These are phyloP conservation scores for Grallaria varia DNA, from an alignment of 2,113 vertebrate species.

Conservation along the genomic window DNA sequence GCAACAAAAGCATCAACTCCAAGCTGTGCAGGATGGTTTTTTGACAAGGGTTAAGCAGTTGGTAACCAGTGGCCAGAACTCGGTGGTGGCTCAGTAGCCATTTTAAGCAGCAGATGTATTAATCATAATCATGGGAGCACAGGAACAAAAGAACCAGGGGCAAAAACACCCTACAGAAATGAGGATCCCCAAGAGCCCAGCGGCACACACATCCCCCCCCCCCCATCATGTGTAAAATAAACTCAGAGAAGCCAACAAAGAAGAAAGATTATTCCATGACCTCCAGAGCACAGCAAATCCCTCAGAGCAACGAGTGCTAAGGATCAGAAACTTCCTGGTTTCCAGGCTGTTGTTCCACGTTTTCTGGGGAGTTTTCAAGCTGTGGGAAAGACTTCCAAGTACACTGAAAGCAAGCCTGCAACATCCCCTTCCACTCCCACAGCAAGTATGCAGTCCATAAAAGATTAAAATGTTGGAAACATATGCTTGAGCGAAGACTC, in stretches of 20 bases:
- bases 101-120: conserved; percentile 54
- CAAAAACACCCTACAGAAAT: not conserved
- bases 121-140: conserved; percentile 18
- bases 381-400: conserved; percentile 42
- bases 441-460: conserved; percentile 32
- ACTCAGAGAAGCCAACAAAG: not conserved
- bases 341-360: not conserved
- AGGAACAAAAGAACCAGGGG: not conserved
- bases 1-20: conserved; percentile 66
- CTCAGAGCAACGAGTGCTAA: conserved; percentile 10
- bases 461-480: conserved; percentile 23
- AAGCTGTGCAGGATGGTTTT: conserved; percentile 44
- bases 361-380: conserved; percentile 14
- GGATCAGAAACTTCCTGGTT: conserved; percentile 27
- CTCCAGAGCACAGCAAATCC: conserved; percentile 22
- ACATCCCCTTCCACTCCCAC: conserved; percentile 19
- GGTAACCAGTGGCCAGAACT: conserved; percentile 23
- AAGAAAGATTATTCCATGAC: not conserved
- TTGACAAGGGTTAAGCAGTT: conserved; percentile 47
- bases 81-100: conserved; percentile 42
- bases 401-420: conserved; percentile 50
- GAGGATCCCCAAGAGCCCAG: not conserved
- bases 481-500: not conserved
- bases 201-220: not conserved
- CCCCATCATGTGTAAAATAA: not conserved